phyloP scores from a whole-genome alignment of 30 jellyfish, hydroid and myxozoan genomes.

The Chironex yamaguchii region DNA sequence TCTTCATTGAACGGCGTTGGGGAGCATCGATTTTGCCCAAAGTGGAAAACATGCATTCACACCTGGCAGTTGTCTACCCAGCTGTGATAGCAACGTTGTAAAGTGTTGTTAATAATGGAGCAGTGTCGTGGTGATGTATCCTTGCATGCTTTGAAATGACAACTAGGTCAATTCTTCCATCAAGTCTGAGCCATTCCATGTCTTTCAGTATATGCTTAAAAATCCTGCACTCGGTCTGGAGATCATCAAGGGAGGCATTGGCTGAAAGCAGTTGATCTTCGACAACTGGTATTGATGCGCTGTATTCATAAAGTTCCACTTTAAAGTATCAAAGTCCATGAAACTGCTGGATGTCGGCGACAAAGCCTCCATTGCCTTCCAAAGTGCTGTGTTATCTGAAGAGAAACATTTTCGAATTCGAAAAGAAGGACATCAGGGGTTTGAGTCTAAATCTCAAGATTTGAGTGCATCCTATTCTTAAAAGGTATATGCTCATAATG shows the following conservation, averaged over 20 bases:
- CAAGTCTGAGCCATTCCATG: slow-evolving; percentile 34
- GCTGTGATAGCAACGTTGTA: slow-evolving; percentile 39
- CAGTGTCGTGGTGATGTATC: slow-evolving; percentile 25
- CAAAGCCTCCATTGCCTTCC: slow-evolving; percentile 31
- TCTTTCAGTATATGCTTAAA: slow-evolving; percentile 29
- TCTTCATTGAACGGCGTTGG: slow-evolving; percentile 46
- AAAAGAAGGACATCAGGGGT: background rate
- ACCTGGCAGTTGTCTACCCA: slow-evolving; percentile 46
- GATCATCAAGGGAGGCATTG: slow-evolving; percentile 15
- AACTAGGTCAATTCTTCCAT: slow-evolving; percentile 31
- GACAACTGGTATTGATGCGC: slow-evolving; percentile 43
- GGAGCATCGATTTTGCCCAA: slow-evolving; percentile 15
- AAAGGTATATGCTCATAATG: background rate
- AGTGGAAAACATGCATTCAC: slow-evolving; percentile 6
- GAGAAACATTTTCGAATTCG: background rate
- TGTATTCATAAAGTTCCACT: slow-evolving; percentile 21
- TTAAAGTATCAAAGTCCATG: slow-evolving; percentile 6
- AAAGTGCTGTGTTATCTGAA: background rate
- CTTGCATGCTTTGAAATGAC: slow-evolving; percentile 10
- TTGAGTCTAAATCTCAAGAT: background rate
- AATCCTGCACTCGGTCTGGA: slow-evolving; percentile 33
- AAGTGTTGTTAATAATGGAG: background rate
- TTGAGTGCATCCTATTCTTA: background rate
- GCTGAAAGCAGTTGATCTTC: slow-evolving; percentile 30
- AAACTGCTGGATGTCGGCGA: slow-evolving; percentile 28